Conservation (phyloP, 2,888 invertebrate genomes). For the Gymnoscelis rufifasciata region DNA sequence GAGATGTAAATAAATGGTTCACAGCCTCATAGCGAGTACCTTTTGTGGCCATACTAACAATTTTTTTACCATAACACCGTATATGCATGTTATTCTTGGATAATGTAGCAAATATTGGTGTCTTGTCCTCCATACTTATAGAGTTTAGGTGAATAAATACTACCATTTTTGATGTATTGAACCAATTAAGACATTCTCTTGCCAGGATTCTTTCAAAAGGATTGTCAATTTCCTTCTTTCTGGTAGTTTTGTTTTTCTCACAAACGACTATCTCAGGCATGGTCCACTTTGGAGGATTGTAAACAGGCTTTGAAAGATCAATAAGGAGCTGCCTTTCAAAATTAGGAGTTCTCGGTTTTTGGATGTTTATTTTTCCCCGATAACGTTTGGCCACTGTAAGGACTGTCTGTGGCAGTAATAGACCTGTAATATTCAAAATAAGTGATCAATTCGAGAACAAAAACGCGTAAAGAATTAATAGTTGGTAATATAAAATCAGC, state of each 20-base stretch:
- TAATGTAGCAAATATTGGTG: conserved; percentile 81
- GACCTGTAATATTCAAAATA: conserved; percentile 40
- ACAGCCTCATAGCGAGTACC: conserved; percentile 84
- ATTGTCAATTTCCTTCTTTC: conserved; percentile 72
- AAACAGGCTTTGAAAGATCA: conserved; percentile 82
- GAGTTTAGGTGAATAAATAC: conserved; percentile 86
- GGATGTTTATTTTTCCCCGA: conserved; percentile 88
- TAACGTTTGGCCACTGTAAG: conserved; percentile 81
- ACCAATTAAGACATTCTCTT: conserved; percentile 83
- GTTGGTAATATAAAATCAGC: too few relatives aligned
- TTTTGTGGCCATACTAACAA: conserved; percentile 82
- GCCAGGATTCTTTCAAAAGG: conserved; percentile 86
- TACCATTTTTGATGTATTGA: conserved; percentile 84
- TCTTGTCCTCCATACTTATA: conserved; percentile 81
- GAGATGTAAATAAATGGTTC: conserved; percentile 81
- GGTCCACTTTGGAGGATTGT: conserved; percentile 62
- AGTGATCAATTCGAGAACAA: too few relatives aligned
- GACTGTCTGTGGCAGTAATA: conserved; percentile 60
- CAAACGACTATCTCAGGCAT: conserved; percentile 77
- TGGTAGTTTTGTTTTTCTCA: conserved; percentile 45
- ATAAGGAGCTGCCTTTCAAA: conserved; percentile 83
- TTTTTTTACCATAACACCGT: conserved; percentile 82
- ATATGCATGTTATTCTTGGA: conserved; percentile 84
- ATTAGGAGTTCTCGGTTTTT: conserved; percentile 84
- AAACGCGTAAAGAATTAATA: too few relatives aligned